Evolutionary conservation across 1,140 invertebrate genomes (phyloP), one percentile per base, ranked within the genome.

Genomic region (Platyura marginata): DNA sequence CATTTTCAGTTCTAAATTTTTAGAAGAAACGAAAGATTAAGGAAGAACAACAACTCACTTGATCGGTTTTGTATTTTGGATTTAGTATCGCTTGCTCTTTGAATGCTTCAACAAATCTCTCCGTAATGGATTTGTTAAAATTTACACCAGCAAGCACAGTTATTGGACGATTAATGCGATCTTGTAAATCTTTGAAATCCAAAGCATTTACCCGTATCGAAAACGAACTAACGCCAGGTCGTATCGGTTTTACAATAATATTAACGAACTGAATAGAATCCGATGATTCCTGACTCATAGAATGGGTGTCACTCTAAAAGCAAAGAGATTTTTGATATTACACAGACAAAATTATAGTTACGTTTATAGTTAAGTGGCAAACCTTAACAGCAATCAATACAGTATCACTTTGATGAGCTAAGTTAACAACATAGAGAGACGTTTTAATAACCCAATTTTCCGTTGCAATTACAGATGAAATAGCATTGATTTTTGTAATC

Each of bases 371-470:
- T 34, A 18, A 32, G 9, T 36, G 10, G 40, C 44, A 61, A 51
- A 71, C 70, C 47, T 73, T 74, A 46, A 75, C 74, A 13, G 88
- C 70, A 21, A 79, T 71, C 1, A 92, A 62, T 19, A 73, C 64
- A 29, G 83, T 75, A 57, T 91, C 81, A 53, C 65, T 73, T 57
- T 91, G 85, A 56, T 84, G 78, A 1, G 79, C 75, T 35, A 89
- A 54, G 49, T 79, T 64, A 1, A 91, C 53, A 50, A 61, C 73
- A 54, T 91, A 87, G 37, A 81, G 75, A 1, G 75, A 68, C 2
- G 86, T 72, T 65, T 88, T 87, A 20, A 93, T 74, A n/a, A 93
- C 74, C 86, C 87, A 93, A 49, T 79, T 86, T 51, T 86, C 77
- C 1, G 85, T 90, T 4, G 78, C 80, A 47, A 89, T 69, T 23